Conservation (phyloP, 2,888 invertebrate genomes). For the Gastrophysa polygoni region DNA sequence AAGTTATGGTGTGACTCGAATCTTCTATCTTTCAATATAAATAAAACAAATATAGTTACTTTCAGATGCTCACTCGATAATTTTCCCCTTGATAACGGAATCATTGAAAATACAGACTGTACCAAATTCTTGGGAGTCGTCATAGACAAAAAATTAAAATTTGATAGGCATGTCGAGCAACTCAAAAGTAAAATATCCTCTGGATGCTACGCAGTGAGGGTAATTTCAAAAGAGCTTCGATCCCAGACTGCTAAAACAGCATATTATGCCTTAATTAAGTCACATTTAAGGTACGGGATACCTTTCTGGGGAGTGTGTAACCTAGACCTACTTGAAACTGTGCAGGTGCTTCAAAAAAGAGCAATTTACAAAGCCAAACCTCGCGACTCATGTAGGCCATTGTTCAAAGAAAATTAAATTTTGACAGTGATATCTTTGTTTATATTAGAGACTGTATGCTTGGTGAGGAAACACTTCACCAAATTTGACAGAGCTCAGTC, state of each 20-base stretch:
- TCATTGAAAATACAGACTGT: background rate
- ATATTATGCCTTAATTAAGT: background rate
- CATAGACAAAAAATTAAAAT: conserved; percentile 8
- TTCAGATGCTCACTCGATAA: background rate
- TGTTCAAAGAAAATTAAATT: no score
- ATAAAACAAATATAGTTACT: background rate
- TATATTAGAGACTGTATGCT: no score
- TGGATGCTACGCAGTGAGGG: conserved; percentile 11
- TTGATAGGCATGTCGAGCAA: conserved; percentile 6
- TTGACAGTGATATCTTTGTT: no score
- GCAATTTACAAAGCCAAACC: no score
- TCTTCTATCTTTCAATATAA: background rate
- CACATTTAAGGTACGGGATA: conserved; percentile 3
- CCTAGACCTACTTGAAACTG: no score
- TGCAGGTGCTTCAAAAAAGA: no score
- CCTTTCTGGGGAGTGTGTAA: conserved; percentile 4
- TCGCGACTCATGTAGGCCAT: no score
- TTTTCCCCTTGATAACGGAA: background rate
- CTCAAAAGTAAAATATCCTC: conserved; percentile 16
- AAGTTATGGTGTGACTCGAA: background rate
- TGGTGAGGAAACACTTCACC: background rate
- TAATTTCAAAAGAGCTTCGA: conserved; percentile 4
- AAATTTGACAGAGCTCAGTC: background rate
- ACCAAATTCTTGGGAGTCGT: conserved; percentile 13
- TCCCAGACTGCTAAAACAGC: background rate